Evolutionary conservation across 1,140 invertebrate species (phyloP), one percentile per base, ranked within the genome.

Genomic region (Drosophila azteca): DNA sequence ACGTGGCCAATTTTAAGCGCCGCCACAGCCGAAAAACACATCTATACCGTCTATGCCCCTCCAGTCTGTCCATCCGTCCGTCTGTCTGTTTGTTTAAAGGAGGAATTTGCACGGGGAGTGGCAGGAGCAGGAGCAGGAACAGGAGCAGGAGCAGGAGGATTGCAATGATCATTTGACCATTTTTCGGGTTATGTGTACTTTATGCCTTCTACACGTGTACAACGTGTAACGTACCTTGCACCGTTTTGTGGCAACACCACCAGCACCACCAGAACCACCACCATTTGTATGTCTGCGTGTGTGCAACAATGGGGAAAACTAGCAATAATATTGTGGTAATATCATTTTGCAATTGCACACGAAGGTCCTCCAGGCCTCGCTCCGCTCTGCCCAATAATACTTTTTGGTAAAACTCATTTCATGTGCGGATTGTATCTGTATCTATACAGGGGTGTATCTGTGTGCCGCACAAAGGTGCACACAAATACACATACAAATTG

Each of bases 261-360:
- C 2, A n/a, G n/a, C 31, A 20, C 26, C 49, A 31, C 9, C 31
- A 35, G n/a, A n/a, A n/a, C n/a, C 31, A 20, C 26, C 49, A 31
- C 9, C 31, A 35, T 6, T 11, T 35, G 31, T 35, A 3, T 35
- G 9, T 35, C 9, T 35, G 8, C 11, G 31, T 35, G 3, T 35
- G 54, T 50, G 48, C 55, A 76, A 75, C 65, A 75, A 76, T 76
- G 75, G 31, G 31, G 31, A 66, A 68, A 79, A 78, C 66, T 71
- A 61, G 71, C 65, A 75, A 69, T 80, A 75, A 71, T 80, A 75
- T 76, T 80, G 65, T 80, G 77, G 77, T 80, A 80, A 80, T 80
- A 80, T 80, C 77, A 80, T 80, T 80, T 80, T 45, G 77, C 65
- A 79, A 79, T 80, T 79, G 43, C 76, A 41, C 76, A 52, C 67